Evolutionary conservation across 1,140 invertebrate species (phyloP).

Genomic region (Nebria ingens): DNA sequence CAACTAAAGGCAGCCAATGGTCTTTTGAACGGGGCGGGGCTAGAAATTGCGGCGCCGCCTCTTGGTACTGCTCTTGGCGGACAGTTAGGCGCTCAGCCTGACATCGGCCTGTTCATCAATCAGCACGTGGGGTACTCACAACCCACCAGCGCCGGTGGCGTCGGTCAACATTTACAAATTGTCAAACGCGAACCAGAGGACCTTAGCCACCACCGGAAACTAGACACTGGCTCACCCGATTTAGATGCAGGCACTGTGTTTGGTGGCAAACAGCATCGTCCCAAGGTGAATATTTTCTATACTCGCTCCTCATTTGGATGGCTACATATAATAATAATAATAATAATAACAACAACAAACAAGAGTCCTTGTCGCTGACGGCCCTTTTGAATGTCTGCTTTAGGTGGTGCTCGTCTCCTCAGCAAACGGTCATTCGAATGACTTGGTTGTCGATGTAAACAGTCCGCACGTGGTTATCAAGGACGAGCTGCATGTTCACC

Average conservation of each 20-base stretch:
- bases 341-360: no score
- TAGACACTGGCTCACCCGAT: constrained; percentile 29
- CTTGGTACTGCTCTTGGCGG: constrained; percentile 33
- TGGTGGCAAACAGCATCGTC: constrained; percentile 31
- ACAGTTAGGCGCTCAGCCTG: constrained; percentile 31
- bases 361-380: background rate
- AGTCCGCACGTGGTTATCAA: constrained; percentile 31
- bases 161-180: constrained; percentile 35
- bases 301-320: no score
- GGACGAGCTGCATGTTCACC: constrained; percentile 32
- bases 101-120: constrained; percentile 51
- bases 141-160: constrained; percentile 26
- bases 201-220: constrained; percentile 39
- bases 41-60: constrained; percentile 39
- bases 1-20: constrained; percentile 45
- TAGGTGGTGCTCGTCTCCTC: constrained; percentile 36
- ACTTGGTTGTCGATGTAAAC: constrained; percentile 40
- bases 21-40: constrained; percentile 41
- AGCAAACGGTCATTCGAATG: constrained; percentile 26
- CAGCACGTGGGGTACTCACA: constrained; percentile 37
- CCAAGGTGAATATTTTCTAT: constrained; percentile 27
- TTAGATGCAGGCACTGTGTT: constrained; percentile 30
- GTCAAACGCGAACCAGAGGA: constrained; percentile 59
- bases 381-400: background rate
- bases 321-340: no score